These are phyloP conservation scores for Daptonema setosum DNA, from an alignment of 2,888 invertebrate species.

Conservation along the genomic window DNA sequence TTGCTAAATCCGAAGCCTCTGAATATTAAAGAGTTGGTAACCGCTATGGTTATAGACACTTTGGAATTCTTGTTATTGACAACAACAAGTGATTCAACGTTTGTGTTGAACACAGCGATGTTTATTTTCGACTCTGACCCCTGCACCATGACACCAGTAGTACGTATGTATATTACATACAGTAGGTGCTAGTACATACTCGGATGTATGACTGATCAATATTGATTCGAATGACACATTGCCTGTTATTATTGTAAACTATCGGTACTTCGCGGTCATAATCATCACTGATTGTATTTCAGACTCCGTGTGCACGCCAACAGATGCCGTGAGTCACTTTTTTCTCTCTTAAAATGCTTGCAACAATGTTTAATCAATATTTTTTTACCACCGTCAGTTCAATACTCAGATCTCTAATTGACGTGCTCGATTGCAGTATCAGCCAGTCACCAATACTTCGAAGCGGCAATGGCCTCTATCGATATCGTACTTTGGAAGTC, in stretches of 20 bases:
- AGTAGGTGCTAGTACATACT: too few species aligned
- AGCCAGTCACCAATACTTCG: not conserved
- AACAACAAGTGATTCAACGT: not conserved
- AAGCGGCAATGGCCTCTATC: not conserved
- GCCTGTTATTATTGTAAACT: too few species aligned
- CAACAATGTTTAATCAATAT: not conserved
- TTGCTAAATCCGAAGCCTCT: slow-evolving; percentile 52
- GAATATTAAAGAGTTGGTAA: not conserved
- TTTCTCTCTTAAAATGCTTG: not conserved
- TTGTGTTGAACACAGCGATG: too few species aligned
- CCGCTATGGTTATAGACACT: too few species aligned
- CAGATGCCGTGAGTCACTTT: not conserved
- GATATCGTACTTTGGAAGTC: not conserved
- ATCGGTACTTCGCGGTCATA: not conserved
- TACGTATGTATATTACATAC: too few species aligned
- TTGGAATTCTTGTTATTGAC: not conserved
- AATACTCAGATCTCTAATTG: not conserved
- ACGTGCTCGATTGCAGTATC: not conserved
- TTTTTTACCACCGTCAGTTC: not conserved
- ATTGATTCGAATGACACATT: too few species aligned
- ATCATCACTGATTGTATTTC: not conserved
- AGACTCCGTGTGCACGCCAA: not conserved
- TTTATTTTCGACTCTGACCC: too few species aligned
- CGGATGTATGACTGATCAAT: too few species aligned
- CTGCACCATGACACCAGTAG: too few species aligned